These are phyloP conservation scores for Coccyzus lansbergi DNA, from an alignment of 2,797 vertebrate species.

Conservation along the genomic window DNA sequence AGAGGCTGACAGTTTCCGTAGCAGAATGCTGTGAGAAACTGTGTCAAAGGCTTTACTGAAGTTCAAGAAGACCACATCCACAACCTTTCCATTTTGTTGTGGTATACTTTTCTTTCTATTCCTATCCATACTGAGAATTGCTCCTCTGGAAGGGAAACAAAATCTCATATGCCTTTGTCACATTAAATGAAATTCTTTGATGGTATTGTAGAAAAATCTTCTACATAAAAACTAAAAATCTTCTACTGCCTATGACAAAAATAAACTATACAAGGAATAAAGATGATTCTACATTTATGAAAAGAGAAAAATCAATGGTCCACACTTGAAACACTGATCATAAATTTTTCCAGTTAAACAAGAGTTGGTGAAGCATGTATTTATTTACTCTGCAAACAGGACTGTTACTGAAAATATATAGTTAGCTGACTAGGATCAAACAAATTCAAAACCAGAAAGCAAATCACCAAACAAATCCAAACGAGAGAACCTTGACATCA, in stretches of 20 bases:
- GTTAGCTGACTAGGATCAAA: background rate
- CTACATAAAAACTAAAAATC: background rate
- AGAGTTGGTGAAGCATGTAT: background rate
- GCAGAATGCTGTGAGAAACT: no score
- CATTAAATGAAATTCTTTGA: background rate
- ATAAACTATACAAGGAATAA: background rate
- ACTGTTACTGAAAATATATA: background rate
- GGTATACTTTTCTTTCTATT: background rate
- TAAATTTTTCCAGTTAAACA: background rate
- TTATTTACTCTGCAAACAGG: background rate
- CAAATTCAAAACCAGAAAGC: background rate
- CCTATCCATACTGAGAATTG: background rate
- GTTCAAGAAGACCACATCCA: no score
- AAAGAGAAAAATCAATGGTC: background rate
- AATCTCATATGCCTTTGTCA: background rate
- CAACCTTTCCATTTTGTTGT: background rate
- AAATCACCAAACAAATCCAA: background rate
- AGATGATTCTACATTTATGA: background rate
- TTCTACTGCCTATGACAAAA: background rate
- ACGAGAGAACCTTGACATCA: background rate
- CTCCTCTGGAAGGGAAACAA: background rate
- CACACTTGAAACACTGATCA: background rate
- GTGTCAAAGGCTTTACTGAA: no score
- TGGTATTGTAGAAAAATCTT: background rate
- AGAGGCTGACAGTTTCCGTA: no score